phyloP scores from a whole-genome alignment of 2,797 vertebrate species.

The Setipinna tenuifilis region DNA sequence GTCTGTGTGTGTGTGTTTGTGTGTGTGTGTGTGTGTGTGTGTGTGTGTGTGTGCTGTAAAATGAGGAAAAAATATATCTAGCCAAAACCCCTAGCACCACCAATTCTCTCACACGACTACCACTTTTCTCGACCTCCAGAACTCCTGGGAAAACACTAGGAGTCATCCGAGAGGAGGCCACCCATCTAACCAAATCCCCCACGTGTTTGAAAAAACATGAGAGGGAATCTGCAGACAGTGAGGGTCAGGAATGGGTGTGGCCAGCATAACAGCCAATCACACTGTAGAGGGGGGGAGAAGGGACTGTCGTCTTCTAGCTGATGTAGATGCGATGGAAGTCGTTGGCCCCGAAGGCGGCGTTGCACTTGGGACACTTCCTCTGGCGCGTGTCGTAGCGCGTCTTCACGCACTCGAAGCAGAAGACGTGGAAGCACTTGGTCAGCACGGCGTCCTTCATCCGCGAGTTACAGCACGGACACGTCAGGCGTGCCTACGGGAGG shows the following conservation, averaged over 20 bases:
- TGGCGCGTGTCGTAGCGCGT: constrained; percentile 95
- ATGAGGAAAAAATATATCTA: not conserved
- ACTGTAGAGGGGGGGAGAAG: not conserved
- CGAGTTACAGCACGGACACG: constrained; percentile 97
- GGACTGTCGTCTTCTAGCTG: constrained; percentile 68
- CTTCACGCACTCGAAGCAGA: constrained; percentile 98
- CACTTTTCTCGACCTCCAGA: not conserved
- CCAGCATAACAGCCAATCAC: not conserved
- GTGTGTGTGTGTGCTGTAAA: not conserved
- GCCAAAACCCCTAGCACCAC: not conserved
- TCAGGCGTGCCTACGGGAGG: constrained; percentile 84
- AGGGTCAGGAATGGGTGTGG: not conserved
- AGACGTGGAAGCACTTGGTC: constrained; percentile 98
- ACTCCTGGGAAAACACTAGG: not conserved
- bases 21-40: too few relatives aligned
- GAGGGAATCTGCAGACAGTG: not conserved
- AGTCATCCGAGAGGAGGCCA: not conserved
- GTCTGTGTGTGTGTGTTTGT: too few relatives aligned
- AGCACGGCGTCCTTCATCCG: constrained; percentile 95
- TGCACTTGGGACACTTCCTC: constrained; percentile 97
- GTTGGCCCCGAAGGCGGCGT: constrained; percentile 94
- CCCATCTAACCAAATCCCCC: not conserved
- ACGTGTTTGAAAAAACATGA: not conserved
- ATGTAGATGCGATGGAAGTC: constrained; percentile 99
- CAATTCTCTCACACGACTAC: not conserved